A percentile compares a stretch with the other conserved stretches of the same genome.
phyloP scores from a whole-genome alignment of 2,113 vertebrate species.

The Sinosuthora webbiana region DNA sequence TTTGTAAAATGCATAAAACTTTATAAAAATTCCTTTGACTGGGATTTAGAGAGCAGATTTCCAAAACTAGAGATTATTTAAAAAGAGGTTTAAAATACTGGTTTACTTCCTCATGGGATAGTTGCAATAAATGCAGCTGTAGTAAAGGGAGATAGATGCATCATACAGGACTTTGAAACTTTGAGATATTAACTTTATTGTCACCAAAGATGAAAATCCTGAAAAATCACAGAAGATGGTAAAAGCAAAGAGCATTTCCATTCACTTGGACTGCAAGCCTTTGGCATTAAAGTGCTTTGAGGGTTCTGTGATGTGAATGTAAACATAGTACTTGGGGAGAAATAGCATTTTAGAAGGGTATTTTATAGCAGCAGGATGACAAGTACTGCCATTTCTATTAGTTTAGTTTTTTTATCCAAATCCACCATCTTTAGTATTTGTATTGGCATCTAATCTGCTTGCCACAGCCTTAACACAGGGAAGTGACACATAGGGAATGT shows the following conservation, averaged over 20 bases:
- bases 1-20: slow-evolving; percentile 59
- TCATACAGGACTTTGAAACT: background rate
- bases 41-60: slow-evolving; percentile 61
- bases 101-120: slow-evolving; percentile 59
- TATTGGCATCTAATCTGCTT: background rate
- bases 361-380: background rate
- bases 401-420: background rate
- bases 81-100: slow-evolving; percentile 45
- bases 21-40: slow-evolving; percentile 35
- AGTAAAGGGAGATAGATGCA: slow-evolving; percentile 49
- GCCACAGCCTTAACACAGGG: slow-evolving; percentile 6
- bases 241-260: slow-evolving; percentile 30
- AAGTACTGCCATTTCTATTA: background rate
- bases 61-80: slow-evolving; percentile 40
- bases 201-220: slow-evolving; percentile 55
- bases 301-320: slow-evolving; percentile 36
- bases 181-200: background rate
- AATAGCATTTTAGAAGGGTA: slow-evolving; percentile 22
- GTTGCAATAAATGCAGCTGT: slow-evolving; percentile 56
- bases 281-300: slow-evolving; percentile 5
- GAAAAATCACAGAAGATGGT: background rate
- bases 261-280: slow-evolving; percentile 26
- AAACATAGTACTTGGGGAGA: slow-evolving; percentile 15
- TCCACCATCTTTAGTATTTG: background rate
- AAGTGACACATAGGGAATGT: background rate